Conservation (phyloP, 30 jellyfish, hydroid and myxozoan species). For the Nemopilema nomurai region DNA sequence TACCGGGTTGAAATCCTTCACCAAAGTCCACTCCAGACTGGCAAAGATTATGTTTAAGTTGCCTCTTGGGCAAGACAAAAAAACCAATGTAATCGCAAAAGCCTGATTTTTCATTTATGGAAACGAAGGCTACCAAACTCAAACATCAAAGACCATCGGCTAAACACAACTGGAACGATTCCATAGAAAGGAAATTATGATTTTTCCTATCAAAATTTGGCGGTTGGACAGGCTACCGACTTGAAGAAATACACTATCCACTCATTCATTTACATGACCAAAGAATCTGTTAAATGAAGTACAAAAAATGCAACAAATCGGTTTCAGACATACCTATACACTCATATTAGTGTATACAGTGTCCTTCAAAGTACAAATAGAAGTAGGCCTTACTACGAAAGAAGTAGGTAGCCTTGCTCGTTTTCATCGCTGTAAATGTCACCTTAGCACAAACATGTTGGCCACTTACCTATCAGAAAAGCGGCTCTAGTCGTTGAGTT, state of each 20-base stretch:
- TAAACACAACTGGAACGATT: neutral
- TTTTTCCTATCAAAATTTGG: neutral
- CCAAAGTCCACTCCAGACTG: neutral
- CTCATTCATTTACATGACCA: neutral
- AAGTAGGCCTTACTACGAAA: neutral
- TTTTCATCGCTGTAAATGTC: neutral
- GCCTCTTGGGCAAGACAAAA: neutral
- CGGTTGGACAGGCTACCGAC: neutral
- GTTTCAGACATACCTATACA: neutral
- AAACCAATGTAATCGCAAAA: neutral
- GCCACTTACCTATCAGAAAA: constrained; percentile 34
- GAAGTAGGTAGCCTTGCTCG: neutral
- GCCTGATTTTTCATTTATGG: neutral
- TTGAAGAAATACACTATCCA: neutral
- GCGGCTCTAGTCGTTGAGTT: constrained; percentile 7
- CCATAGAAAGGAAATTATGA: neutral
- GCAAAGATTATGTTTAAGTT: neutral
- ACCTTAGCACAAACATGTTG: neutral
- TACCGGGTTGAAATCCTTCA: neutral
- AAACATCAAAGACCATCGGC: neutral
- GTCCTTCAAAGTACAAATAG: neutral
- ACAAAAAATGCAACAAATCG: no score
- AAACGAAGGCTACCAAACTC: neutral
- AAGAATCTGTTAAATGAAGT: neutral
- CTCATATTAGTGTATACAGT: neutral